Percentiles rank a stretch among this genome's conserved stretches.
These are phyloP conservation scores for Puffinus mauretanicus DNA, from an alignment of 2,113 vertebrate genomes.

Conservation along the genomic window DNA sequence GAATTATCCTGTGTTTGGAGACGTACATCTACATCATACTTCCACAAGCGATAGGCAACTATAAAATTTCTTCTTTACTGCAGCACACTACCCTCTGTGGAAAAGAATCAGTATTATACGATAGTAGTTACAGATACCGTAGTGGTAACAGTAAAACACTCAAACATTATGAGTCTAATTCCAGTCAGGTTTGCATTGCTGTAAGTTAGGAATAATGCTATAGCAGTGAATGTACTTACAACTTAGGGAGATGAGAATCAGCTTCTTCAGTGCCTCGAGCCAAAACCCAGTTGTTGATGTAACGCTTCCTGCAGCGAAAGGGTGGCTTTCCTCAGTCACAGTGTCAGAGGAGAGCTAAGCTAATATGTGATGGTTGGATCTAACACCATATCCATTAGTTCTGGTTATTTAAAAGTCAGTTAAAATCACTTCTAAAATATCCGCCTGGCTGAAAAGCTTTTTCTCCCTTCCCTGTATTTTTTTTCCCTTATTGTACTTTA, in stretches of 20 bases:
- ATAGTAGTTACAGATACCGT: neutral
- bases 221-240: neutral
- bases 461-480: neutral
- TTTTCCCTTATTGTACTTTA: neutral
- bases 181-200: neutral
- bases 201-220: neutral
- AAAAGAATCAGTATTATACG: neutral
- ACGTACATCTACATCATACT: neutral
- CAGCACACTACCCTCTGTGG: neutral
- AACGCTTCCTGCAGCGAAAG: neutral
- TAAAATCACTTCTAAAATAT: neutral
- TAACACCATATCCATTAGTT: neutral
- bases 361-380: neutral
- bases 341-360: neutral
- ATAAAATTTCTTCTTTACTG: neutral
- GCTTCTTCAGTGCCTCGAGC: neutral
- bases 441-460: neutral
- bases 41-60: neutral
- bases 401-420: slow-evolving; percentile 4
- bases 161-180: neutral
- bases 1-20: neutral
- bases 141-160: neutral
- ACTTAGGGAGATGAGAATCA: neutral
- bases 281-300: neutral
- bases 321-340: neutral